Conservation (phyloP, 2,113 vertebrate genomes). For the Machaerirhynchus nigripectus region DNA sequence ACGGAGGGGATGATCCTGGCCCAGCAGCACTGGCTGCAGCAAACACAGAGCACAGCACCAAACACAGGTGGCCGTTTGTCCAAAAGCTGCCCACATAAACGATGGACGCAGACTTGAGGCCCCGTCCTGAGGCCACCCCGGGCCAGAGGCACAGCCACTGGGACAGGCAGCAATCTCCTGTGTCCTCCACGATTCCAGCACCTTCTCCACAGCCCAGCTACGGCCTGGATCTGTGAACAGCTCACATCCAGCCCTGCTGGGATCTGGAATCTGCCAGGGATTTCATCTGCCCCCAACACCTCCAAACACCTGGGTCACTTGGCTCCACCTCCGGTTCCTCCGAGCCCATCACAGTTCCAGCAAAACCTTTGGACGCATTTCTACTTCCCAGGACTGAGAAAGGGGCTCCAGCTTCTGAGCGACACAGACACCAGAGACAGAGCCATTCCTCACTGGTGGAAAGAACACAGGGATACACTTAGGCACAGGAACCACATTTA, state of each 20-base stretch:
- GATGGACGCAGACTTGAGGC: not conserved
- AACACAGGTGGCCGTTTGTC: not conserved
- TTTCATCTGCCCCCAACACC: not conserved
- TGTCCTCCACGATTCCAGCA: not conserved
- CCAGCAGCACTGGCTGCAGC: not conserved
- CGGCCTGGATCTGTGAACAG: not conserved
- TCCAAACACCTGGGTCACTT: not conserved
- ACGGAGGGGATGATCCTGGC: rapidly evolving
- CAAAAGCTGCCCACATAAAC: not conserved
- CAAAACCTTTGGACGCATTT: not conserved
- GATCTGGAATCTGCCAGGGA: not conserved
- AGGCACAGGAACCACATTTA: not conserved
- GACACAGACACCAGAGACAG: not conserved
- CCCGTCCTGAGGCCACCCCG: not conserved
- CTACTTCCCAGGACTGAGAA: not conserved
- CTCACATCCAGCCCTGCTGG: not conserved
- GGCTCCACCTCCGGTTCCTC: not conserved
- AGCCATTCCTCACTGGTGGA: not conserved
- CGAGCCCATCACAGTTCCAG: not conserved
- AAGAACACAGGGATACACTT: not conserved
- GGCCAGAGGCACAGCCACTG: not conserved
- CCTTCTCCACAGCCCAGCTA: not conserved
- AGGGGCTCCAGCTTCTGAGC: not conserved
- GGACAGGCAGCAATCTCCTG: rapidly evolving
- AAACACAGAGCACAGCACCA: not conserved